Percentiles rank a stretch among this genome's conserved stretches.
Conservation (phyloP, 1,140 invertebrate genomes). For the Tribolium madens region DNA sequence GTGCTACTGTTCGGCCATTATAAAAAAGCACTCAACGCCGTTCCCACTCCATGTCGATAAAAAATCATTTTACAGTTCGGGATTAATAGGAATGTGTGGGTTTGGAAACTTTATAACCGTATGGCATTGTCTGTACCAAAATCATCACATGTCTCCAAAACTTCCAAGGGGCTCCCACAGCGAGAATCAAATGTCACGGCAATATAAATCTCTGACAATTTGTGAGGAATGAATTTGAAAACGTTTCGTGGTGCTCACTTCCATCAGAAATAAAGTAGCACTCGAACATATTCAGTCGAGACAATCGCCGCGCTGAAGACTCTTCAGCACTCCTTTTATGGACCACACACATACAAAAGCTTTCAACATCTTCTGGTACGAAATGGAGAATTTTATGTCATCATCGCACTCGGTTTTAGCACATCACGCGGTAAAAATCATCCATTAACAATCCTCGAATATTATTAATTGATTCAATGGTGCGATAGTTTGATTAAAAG, state of each 20-base stretch:
- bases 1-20: conserved; percentile 57
- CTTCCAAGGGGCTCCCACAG: background rate
- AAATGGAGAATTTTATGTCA: conserved; percentile 21
- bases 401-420: conserved; percentile 22
- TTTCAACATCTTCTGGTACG: conserved; percentile 34
- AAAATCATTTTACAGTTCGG: conserved; percentile 36
- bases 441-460: background rate
- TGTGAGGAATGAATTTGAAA: conserved; percentile 16
- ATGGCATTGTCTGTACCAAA: conserved; percentile 19
- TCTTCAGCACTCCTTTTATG: conserved; percentile 43
- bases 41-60: conserved; percentile 43
- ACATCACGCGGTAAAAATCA: conserved; percentile 1
- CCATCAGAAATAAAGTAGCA: conserved; percentile 42
- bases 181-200: conserved; percentile 29
- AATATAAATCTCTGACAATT: conserved; percentile 14
- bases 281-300: conserved; percentile 42
- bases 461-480: conserved; percentile 25
- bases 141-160: conserved; percentile 22
- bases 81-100: conserved; percentile 39
- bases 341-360: conserved; percentile 42
- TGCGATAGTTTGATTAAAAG: conserved; percentile 16
- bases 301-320: conserved; percentile 37
- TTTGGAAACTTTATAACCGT: conserved; percentile 31
- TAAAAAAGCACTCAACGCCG: conserved; percentile 46
- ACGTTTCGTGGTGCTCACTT: conserved; percentile 20